Conservation (phyloP, 1,140 invertebrate species). For the Musca domestica region DNA sequence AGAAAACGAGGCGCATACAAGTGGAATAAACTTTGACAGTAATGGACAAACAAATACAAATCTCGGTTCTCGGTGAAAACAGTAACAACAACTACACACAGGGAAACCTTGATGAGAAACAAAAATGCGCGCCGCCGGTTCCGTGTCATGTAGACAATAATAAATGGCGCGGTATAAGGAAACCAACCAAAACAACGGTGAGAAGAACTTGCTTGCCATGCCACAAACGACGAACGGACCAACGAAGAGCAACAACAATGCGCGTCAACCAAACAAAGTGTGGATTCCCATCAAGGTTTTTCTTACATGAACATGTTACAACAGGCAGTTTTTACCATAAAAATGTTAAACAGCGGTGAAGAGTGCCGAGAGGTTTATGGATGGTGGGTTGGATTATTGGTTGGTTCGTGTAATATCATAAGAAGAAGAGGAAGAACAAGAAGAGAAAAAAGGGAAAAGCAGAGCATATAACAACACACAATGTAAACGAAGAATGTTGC, state of each 20-base stretch:
- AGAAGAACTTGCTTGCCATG: not conserved
- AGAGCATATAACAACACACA: not conserved
- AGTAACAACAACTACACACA: not conserved
- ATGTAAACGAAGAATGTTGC: not conserved
- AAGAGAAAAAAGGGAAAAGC: not conserved
- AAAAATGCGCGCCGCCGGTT: conserved; percentile 13
- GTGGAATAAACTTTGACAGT: no score
- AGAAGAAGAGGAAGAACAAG: not conserved
- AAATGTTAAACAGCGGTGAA: not conserved
- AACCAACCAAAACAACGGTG: not conserved
- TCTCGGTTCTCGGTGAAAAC: not conserved
- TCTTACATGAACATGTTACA: conserved; percentile 18
- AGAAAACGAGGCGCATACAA: no score
- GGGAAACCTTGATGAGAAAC: conserved; percentile 7
- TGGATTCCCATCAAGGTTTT: conserved; percentile 1
- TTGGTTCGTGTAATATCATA: conserved; percentile 1
- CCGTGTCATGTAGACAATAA: not conserved
- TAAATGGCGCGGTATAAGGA: not conserved
- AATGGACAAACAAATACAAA: no score
- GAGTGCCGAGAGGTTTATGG: not conserved
- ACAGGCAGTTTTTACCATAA: not conserved
- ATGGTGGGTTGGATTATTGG: not conserved
- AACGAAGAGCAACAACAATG: not conserved
- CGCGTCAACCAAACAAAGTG: no score
- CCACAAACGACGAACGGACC: not conserved